These are phyloP conservation scores for Acanthosoma haemorrhoidale DNA, from an alignment of 2,888 invertebrate genomes.

Conservation along the genomic window DNA sequence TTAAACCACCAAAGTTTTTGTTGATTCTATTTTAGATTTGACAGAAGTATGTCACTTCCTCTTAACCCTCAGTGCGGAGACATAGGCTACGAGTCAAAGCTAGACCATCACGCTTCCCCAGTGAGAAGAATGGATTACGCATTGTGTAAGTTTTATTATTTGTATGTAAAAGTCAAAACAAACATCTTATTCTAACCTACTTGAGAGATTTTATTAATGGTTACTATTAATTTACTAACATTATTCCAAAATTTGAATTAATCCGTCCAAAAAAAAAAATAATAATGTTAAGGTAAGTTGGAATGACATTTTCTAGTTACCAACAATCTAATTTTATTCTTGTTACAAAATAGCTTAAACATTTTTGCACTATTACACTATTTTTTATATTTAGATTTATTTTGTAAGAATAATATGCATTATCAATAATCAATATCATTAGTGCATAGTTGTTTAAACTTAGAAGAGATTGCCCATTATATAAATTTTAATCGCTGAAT, in stretches of 20 bases:
- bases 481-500: background rate
- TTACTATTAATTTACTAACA: too few relatives aligned
- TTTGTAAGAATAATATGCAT: conserved; percentile 18
- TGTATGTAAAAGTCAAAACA: too few relatives aligned
- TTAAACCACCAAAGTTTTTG: too few relatives aligned
- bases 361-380: conserved; percentile 18
- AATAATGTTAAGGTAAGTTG: conserved; percentile 29
- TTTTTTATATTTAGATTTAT: conserved; percentile 16
- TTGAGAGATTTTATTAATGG: too few relatives aligned
- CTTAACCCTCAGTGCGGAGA: conserved; percentile 46
- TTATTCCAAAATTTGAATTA: too few relatives aligned
- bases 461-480: conserved; percentile 19
- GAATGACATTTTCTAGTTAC: conserved; percentile 20
- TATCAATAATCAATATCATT: background rate
- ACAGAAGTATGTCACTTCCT: conserved; percentile 65
- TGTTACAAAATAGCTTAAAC: background rate
- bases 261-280: background rate
- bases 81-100: conserved; percentile 29
- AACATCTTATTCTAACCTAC: background rate
- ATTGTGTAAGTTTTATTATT: conserved; percentile 71
- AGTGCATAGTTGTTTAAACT: conserved; percentile 7
- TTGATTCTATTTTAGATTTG: conserved; percentile 56
- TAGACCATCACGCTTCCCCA: conserved; percentile 50
- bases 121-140: conserved; percentile 76
- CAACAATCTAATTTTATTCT: background rate